These are phyloP conservation scores for Macquaria ambigua DNA, from an alignment of 2,113 vertebrate species.

Conservation along the genomic window DNA sequence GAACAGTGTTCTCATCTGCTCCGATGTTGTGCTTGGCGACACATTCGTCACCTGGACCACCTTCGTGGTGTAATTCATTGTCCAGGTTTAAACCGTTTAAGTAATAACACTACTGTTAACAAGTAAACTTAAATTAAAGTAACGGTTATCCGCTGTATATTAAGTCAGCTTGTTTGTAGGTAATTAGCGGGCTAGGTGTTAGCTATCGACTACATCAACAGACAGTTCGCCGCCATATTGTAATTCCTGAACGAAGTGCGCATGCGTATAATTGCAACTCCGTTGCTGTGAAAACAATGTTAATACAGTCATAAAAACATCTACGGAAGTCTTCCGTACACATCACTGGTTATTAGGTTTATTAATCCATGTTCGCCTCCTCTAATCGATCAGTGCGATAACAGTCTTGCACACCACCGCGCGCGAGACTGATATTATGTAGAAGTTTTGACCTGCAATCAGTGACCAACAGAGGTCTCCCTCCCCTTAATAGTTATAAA, in stretches of 20 bases:
- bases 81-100: slow-evolving; percentile 7
- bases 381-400: not conserved
- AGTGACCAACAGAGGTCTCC: slow-evolving; percentile 57
- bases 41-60: slow-evolving; percentile 97
- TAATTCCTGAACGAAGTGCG: not conserved
- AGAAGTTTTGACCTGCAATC: not conserved
- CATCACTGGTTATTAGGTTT: not conserved
- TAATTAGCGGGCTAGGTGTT: not conserved
- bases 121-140: not conserved
- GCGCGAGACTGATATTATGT: not conserved
- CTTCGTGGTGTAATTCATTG: slow-evolving; percentile 90
- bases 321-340: no score
- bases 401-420: no score
- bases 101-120: not conserved
- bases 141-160: fast-evolving
- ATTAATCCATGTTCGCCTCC: not conserved
- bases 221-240: slow-evolving; percentile 69
- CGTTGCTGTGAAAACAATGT: not conserved
- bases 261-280: slow-evolving; percentile 36
- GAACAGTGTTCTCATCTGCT: slow-evolving; percentile 96
- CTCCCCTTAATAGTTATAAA: not conserved
- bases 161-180: not conserved
- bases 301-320: not conserved
- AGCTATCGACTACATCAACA: slow-evolving; percentile 43
- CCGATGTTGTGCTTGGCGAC: slow-evolving; percentile 94